Base-by-base conservation (phyloP, 2,888 invertebrate genomes). In the Cecidostiba fungosa region DNA sequence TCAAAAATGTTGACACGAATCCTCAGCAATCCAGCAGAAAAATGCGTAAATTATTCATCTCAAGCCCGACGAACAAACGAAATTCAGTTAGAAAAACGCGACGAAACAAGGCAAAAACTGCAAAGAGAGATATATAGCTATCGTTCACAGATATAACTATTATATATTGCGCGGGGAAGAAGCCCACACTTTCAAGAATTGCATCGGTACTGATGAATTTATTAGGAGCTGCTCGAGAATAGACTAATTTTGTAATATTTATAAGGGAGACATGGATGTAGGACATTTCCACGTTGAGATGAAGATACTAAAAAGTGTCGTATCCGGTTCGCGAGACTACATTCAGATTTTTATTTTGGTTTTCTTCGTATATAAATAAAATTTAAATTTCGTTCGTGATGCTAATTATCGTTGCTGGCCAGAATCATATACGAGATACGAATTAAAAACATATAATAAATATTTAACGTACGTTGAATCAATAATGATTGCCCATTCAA, bases 21-120 rank as follows among this genome's bases (percentile, higher is more conserved):
- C 54, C 23, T 59, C 8, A 23, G 6, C 54, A 2, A 59, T 59
- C 3, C 14, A 66, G 3, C 29, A 29, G 5, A 29, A 26, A 16
- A 26, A 66, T 26, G 14, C 16, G 14, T 14, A 66, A 66, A 66
- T 12, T 26, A 29, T 29, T 59, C 6, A 59, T 59, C 54, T 59
- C 54, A 59, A 59, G n/a, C 6, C 8, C n/a, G 54, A 0, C 54
- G 23, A n/a, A 4, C n/a, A 59, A 59, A 59, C 23, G n/a, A 69
- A 32, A 39, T 43, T 39, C 70, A 26, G 70, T 14, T 43, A 47
- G 43, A 73, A 23, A 73, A 73, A 47, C 73, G 73, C 73, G n/a
- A 19, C 26, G 43, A 66, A 66, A 26, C 73, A 47, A 43, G 73
- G 6, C 12, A 26, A 73, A 73, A 72, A 39, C 72, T n/a, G n/a